Percentiles rank a stretch among this genome's conserved stretches.
phyloP scores from a whole-genome alignment of 2,888 invertebrate genomes.

The Erebia aethiops region DNA sequence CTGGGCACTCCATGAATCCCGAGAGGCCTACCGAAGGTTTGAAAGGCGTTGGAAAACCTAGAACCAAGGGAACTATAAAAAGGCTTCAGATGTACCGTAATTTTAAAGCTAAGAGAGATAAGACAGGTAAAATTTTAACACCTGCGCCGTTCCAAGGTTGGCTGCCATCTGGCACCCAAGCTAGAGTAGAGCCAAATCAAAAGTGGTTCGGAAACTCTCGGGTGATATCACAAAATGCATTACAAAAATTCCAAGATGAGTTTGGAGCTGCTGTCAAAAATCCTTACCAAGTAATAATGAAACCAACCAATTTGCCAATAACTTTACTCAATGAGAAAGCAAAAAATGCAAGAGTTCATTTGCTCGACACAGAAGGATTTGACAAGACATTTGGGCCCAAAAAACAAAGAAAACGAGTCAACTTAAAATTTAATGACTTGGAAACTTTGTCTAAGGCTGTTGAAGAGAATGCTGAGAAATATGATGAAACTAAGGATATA shows the following conservation, averaged over 20 bases:
- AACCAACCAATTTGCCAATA: constrained; percentile 96
- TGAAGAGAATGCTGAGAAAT: constrained; percentile 88
- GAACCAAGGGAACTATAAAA: constrained; percentile 97
- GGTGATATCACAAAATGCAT: constrained; percentile 95
- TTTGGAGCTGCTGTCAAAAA: constrained; percentile 96
- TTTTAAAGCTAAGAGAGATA: constrained; percentile 96
- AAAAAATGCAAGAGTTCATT: constrained; percentile 95
- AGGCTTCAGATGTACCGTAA: constrained; percentile 99
- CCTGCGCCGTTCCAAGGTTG: constrained; percentile 98
- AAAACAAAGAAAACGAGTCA: constrained; percentile 95
- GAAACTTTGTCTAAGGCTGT: constrained; percentile 89
- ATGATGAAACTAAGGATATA: constrained; percentile 91
- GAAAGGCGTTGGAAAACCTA: constrained; percentile 92
- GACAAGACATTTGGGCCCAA: constrained; percentile 98
- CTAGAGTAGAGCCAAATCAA: constrained; percentile 98
- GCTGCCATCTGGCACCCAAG: constrained; percentile 93
- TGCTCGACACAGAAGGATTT: constrained; percentile 97
- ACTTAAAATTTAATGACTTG: constrained; percentile 88
- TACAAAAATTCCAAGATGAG: constrained; percentile 96
- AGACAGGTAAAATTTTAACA: constrained; percentile 93
- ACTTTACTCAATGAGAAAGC: constrained; percentile 96
- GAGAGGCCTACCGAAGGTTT: constrained; percentile 90
- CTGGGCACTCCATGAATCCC: constrained; percentile 97
- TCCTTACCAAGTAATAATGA: constrained; percentile 99
- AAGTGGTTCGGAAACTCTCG: constrained; percentile 99